Base-by-base conservation (phyloP, 2,888 invertebrate genomes). In the Onchidella celtica region DNA sequence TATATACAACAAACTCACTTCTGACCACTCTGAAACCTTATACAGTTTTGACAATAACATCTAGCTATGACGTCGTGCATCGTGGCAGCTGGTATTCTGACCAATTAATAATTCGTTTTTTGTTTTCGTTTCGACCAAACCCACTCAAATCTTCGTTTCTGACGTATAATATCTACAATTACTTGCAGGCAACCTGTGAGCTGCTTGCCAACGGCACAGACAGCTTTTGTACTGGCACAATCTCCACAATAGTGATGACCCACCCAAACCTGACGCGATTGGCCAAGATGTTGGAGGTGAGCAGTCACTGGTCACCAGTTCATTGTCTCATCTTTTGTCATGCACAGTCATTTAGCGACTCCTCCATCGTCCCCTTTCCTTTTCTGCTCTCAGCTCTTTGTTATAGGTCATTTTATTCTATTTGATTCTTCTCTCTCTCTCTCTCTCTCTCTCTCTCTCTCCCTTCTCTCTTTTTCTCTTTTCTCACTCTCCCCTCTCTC, bases 151-250 rank as follows among this genome's bases (percentile, higher is more conserved):
- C n/a, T n/a, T n/a, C n/a, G n/a, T n/a, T n/a, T n/a, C n/a, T n/a
- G n/a, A n/a, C n/a, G n/a, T n/a, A n/a, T n/a, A n/a, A n/a, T n/a
- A n/a, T n/a, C n/a, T n/a, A n/a, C n/a, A n/a, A n/a, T n/a, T n/a
- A n/a, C n/a, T n/a, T n/a, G n/a, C n/a, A n/a, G n/a, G n/a, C n/a
- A n/a, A n/a, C n/a, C n/a, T n/a, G n/a, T n/a, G n/a, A n/a, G n/a
- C n/a, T n/a, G n/a, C n/a, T n/a, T n/a, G n/a, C n/a, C n/a, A n/a
- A n/a, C n/a, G n/a, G n/a, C n/a, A n/a, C n/a, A n/a, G 91, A 91
- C 0, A 80, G 82, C 59, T 78, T 29, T 6, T 91, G 91, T 82
- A 83, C 83, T 40, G 88, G 88, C 29, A 87, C 89, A 21, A 85
- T 91, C 3, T 74, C 83, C 3, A 81, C 80, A 21, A 85, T 89